Percentiles rank a stretch among this genome's conserved stretches.
Conservation (phyloP, 2,113 vertebrate genomes). For the Mesoclemmys tuberculata region DNA sequence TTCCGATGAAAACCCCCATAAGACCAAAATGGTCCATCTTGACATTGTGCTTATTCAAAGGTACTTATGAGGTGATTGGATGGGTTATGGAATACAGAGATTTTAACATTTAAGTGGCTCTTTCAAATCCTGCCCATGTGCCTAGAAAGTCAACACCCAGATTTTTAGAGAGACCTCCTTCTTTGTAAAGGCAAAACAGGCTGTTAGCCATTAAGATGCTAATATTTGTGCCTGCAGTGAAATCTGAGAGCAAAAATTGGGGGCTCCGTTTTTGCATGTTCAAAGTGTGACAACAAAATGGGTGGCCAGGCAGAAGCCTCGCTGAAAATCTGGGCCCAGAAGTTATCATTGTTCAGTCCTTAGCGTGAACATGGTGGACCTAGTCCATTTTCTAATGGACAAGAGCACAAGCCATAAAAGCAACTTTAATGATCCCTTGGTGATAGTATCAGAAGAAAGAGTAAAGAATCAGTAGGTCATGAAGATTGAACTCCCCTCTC, state of each 20-base stretch:
- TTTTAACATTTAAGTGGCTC: background rate
- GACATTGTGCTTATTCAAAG: background rate
- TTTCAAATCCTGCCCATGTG: background rate
- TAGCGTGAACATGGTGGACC: background rate
- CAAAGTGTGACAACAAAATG: background rate
- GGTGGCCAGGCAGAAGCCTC: background rate
- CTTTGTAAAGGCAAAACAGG: background rate
- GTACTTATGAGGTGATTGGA: background rate
- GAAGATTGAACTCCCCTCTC: rapidly evolving
- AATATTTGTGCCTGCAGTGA: background rate
- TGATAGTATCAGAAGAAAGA: background rate
- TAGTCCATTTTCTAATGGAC: background rate
- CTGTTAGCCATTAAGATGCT: background rate
- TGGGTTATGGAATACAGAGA: background rate
- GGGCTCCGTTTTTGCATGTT: background rate
- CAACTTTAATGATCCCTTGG: background rate
- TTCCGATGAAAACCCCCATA: background rate
- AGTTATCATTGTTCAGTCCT: background rate
- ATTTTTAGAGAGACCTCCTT: background rate
- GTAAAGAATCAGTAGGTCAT: background rate
- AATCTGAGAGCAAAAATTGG: background rate
- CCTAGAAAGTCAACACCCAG: background rate
- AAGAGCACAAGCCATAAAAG: background rate
- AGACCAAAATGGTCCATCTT: background rate
- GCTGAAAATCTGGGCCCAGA: background rate